Evolutionary conservation across 2,113 vertebrate genomes (phyloP).

Genomic region (Anseranas semipalmata): DNA sequence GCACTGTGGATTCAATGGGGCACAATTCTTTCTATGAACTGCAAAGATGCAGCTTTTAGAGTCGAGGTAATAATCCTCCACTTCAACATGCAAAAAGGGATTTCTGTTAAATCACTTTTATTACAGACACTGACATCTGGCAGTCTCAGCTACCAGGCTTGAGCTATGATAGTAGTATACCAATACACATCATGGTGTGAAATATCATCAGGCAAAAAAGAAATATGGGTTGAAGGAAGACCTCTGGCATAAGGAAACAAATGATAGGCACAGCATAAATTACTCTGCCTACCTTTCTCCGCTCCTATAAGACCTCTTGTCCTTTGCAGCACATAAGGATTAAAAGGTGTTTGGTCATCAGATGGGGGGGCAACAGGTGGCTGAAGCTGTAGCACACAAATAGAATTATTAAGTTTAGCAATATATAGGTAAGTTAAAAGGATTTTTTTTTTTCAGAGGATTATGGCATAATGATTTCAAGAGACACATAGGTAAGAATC

Average conservation of each 20-base stretch:
- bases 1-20: background rate
- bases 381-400: constrained; percentile 56
- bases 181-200: background rate
- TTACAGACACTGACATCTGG: background rate
- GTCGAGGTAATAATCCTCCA: background rate
- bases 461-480: background rate
- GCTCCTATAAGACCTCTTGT: background rate
- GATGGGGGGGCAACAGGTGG: background rate
- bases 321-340: constrained; percentile 67
- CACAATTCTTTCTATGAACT: background rate
- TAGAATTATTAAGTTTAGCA: background rate
- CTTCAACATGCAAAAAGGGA: background rate
- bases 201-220: background rate
- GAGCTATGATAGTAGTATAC: background rate
- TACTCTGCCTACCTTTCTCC: constrained; percentile 54
- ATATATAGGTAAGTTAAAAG: background rate
- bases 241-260: background rate
- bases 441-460: background rate
- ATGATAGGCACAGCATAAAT: background rate
- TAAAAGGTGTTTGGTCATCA: constrained; percentile 60
- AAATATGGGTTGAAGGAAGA: background rate
- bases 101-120: background rate
- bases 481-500: background rate
- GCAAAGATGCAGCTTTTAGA: background rate
- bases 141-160: background rate